Evolutionary conservation across 64 coral and sea anemone genomes (phyloP), one percentile per base, ranked within the genome.

Genomic region (Pachyseris speciosa): DNA sequence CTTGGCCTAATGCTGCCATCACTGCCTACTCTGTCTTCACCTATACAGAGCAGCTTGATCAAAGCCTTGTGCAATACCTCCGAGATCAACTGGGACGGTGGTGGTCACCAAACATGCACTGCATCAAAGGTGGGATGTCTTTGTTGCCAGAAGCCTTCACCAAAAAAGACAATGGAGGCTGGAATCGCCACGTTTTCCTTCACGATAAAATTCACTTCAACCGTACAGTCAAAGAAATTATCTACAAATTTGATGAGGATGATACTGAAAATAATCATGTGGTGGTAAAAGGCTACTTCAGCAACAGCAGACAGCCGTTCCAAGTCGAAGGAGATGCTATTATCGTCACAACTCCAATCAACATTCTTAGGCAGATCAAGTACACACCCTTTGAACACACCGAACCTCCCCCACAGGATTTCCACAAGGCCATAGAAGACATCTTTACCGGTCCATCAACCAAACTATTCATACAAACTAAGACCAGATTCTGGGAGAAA

Each of bases 41-140:
- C 45, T 88, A 88, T 30, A 88, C 85, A n/a, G 28, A 37, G 53
- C 69, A 88, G 37, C 85, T 88, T 40, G 85, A 88, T 61, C 45
- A 74, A 74, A 59, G 67, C 51, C 67, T 88, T 36, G 85, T 71
- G 16, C 85, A 88, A 58, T 61, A 88, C 39, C 85, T 88, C 55
- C 68, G 69, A 16, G 50, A 88, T 74, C 25, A 74, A 16, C 85
- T 88, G 12, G 85, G 85, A 58, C 39, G 41, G 7, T 88, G 85
- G 85, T 75, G 85, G 85, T 74, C 85, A 39, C 9, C 17, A 33
- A 43, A 88, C 4, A 88, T 88, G 85, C 85, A 88, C 39, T 26
- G 44, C 24, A 74, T 88, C 33, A 22, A 38, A 37, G 68, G 85
- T 24, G 85, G 85, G 17, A 88, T 75, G 85, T 72, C 49, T 72